Conservation (phyloP, 2,113 vertebrate species). For the Gopherus flavomarginatus region DNA sequence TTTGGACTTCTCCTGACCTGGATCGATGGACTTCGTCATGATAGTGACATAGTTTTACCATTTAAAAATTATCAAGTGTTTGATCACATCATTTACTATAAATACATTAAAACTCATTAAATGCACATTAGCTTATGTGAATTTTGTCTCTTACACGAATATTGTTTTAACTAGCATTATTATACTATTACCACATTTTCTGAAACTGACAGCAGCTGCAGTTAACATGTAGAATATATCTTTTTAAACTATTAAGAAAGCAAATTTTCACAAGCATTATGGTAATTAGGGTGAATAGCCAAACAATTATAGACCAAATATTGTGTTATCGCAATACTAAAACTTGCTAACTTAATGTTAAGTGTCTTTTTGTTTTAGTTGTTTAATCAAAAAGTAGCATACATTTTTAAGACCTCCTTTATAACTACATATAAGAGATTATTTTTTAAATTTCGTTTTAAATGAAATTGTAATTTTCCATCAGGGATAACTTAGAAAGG, state of each 20-base stretch:
- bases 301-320: neutral
- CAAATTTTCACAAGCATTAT: neutral
- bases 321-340: neutral
- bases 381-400: neutral
- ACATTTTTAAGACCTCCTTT: neutral
- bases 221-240: neutral
- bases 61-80: neutral
- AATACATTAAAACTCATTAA: neutral
- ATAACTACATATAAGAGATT: neutral
- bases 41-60: neutral
- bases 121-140: neutral
- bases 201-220: neutral
- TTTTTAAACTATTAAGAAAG: neutral
- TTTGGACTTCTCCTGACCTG: neutral
- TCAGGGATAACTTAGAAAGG: neutral
- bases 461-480: slow-evolving; percentile 36
- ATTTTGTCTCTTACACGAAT: neutral
- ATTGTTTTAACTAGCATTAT: neutral
- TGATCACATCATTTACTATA: neutral
- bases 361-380: neutral
- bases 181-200: neutral
- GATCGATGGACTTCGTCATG: neutral
- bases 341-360: neutral
- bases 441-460: slow-evolving; percentile 9
- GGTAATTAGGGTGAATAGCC: neutral